Base-by-base conservation (phyloP, 2,888 invertebrate species). In the Drosophila meridiana region DNA sequence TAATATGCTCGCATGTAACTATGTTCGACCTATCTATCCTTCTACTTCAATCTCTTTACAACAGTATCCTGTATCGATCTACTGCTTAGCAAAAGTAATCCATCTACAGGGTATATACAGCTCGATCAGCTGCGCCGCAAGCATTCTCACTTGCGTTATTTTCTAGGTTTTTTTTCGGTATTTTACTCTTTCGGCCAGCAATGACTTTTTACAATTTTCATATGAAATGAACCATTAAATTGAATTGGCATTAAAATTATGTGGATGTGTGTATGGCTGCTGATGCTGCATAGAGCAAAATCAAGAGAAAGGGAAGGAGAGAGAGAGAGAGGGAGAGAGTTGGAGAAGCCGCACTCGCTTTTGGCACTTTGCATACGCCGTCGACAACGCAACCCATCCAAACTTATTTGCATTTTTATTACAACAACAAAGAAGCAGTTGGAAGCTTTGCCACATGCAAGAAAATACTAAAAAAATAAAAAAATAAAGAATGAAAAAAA, bases 161-260 rank as follows among this genome's bases (percentile, higher is more conserved):
- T 59, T 52, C 75, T 65, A 68, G 50, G 38, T 59, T 68, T 65
- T 38, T 63, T 62, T 50, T 65, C 70, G 69, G 50, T 48, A 72
- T 76, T 76, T 77, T 67, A 79, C 75, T 77, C 87, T 85, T 77
- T 87, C 61, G 82, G 82, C 86, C 86, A 86, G 77, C 86, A 86
- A 87, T 87, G 89, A 87, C 87, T 89, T 87, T 85, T 87, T 89
- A 87, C 87, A 87, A 87, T 87, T 87, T 87, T 87, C 89, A 89
- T 89, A 87, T 87, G 87, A 87, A 87, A 87, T 87, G 87, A 87
- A 87, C 87, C 87, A 89, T 87, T 87, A 89, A 87, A 89, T 87
- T 87, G 87, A 87, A 89, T 87, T 87, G 87, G 87, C 87, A 87
- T 87, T 87, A 89, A 87, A 89, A 87, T 87, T 87, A 87, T 87